Conservation (phyloP, 2,113 vertebrate genomes). For the Rhea americana region DNA sequence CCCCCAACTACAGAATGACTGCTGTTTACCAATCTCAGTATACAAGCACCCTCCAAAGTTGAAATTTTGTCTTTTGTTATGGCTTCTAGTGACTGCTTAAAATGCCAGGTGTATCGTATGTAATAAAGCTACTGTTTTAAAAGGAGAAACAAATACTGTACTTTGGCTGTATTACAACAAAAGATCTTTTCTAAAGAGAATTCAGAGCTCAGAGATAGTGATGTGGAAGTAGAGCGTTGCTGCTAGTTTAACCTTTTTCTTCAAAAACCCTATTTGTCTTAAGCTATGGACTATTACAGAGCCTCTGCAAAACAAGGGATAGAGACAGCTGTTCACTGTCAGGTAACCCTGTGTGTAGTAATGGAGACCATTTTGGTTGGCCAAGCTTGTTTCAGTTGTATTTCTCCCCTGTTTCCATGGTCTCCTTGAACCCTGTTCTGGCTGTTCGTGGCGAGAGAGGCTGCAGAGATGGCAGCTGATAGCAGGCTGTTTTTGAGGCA, state of each 20-base stretch:
- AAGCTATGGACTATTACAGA: background rate
- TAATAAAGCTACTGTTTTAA: background rate
- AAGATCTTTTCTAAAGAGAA: background rate
- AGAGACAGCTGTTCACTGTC: background rate
- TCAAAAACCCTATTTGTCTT: background rate
- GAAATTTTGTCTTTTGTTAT: background rate
- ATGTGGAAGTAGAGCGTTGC: accelerated
- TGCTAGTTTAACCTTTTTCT: background rate
- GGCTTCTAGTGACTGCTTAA: background rate
- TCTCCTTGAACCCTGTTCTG: background rate
- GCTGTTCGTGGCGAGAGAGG: background rate
- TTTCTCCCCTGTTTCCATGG: background rate
- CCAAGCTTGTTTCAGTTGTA: background rate
- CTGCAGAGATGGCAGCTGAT: background rate
- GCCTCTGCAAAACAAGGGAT: background rate
- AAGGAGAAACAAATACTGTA: background rate
- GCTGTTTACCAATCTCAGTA: background rate
- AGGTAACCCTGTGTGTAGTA: background rate
- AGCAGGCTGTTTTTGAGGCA: background rate
- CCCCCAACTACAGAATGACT: background rate
- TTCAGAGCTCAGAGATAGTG: background rate
- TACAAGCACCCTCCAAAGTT: background rate
- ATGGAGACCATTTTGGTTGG: background rate
- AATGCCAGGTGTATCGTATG: background rate
- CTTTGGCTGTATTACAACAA: background rate